These are phyloP conservation scores for Troides oblongomaculatus DNA, from an alignment of 2,888 invertebrate genomes.

Conservation along the genomic window DNA sequence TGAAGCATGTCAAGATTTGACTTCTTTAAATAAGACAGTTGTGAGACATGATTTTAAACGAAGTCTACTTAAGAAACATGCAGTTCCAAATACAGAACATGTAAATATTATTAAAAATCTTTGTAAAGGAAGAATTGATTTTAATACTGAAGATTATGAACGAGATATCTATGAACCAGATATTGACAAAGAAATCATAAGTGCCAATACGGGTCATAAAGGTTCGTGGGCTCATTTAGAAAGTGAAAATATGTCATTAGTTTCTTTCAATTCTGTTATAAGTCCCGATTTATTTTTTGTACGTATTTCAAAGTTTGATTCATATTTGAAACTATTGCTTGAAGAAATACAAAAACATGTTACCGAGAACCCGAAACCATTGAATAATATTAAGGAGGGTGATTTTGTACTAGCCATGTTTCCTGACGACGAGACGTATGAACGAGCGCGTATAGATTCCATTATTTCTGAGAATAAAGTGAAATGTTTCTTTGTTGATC, in stretches of 20 bases:
- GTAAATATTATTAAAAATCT: conserved; percentile 68
- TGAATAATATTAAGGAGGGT: conserved; percentile 50
- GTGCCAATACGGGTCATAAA: conserved; percentile 38
- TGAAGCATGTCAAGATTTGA: conserved; percentile 77
- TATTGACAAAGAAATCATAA: conserved; percentile 35
- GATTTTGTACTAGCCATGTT: conserved; percentile 76
- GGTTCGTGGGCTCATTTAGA: conserved; percentile 76
- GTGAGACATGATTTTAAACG: conserved; percentile 77
- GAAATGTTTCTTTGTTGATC: conserved; percentile 82
- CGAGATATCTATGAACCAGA: conserved; percentile 31
- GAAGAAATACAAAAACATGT: conserved; percentile 64
- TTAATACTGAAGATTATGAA: conserved; percentile 18
- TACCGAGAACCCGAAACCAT: conserved; percentile 39
- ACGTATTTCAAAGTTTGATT: conserved; percentile 67
- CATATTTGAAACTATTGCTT: conserved; percentile 56
- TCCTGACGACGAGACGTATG: conserved; percentile 62
- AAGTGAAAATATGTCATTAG: conserved; percentile 52
- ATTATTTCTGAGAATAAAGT: conserved; percentile 57
- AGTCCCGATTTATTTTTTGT: conserved; percentile 74
- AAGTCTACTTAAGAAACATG: conserved; percentile 69
- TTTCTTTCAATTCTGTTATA: conserved; percentile 66
- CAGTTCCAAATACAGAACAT: conserved; percentile 67
- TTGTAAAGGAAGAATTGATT: conserved; percentile 48
- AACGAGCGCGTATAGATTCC: conserved; percentile 68
- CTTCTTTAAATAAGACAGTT: conserved; percentile 69